Evolutionary conservation across 1,140 invertebrate species (phyloP).

Genomic region (Saxidomus purpurata): DNA sequence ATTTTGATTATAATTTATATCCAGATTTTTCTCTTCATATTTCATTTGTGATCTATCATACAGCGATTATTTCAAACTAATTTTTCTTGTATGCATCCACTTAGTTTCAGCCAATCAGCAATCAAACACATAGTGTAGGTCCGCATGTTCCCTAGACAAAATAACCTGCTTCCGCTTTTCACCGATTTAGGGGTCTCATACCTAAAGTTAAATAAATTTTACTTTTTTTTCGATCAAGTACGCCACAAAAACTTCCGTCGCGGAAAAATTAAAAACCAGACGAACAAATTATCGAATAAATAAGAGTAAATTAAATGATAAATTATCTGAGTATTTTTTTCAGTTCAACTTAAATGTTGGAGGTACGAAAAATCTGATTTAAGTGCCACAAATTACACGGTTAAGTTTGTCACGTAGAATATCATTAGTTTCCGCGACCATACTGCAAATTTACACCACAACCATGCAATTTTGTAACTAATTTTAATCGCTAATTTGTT

Average conservation of each 20-base stretch:
- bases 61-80: too few relatives aligned
- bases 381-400: too few relatives aligned
- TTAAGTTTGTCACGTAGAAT: not conserved
- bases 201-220: too few relatives aligned
- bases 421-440: not conserved
- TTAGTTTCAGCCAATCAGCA: too few relatives aligned
- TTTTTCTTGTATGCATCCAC: too few relatives aligned
- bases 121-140: too few relatives aligned
- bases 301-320: not conserved
- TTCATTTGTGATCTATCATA: too few relatives aligned
- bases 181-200: too few relatives aligned
- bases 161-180: too few relatives aligned
- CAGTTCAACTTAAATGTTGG: not conserved
- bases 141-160: too few relatives aligned
- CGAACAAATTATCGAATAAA: not conserved
- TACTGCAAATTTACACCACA: not conserved
- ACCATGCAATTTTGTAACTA: not conserved
- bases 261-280: not conserved
- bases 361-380: not conserved
- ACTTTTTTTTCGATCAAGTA: not conserved
- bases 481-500: not conserved
- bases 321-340: not conserved
- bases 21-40: too few relatives aligned
- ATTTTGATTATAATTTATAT: too few relatives aligned
- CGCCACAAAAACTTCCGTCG: not conserved